Conservation (phyloP, 2,113 vertebrate species). For the Cyanistes caeruleus region DNA sequence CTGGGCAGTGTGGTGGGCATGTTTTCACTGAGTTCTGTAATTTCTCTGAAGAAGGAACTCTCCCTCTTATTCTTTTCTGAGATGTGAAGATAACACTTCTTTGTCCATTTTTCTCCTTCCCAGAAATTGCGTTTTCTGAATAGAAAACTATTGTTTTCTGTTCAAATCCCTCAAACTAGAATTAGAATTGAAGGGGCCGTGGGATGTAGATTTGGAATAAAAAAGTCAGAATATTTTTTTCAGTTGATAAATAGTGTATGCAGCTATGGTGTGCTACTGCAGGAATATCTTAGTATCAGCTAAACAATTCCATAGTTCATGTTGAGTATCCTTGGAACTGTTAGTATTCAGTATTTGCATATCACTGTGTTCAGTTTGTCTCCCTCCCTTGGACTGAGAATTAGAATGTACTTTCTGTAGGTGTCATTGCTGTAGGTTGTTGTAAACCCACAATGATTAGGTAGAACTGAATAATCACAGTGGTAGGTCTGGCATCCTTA, state of each 20-base stretch:
- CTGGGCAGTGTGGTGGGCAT: not conserved
- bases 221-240: not conserved
- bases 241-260: not conserved
- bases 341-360: not conserved
- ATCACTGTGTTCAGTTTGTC: not conserved
- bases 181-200: not conserved
- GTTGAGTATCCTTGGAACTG: not conserved
- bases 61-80: not conserved
- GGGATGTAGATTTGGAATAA: not conserved
- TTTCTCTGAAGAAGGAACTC: not conserved
- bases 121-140: not conserved
- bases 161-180: not conserved
- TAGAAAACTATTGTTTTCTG: not conserved
- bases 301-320: not conserved
- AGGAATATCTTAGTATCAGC: not conserved
- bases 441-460: rapidly evolving
- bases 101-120: not conserved
- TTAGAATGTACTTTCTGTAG: not conserved
- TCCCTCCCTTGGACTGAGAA: not conserved
- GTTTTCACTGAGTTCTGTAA: not conserved
- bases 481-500: not conserved
- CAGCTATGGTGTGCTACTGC: not conserved
- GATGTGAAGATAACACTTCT: not conserved
- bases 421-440: not conserved
- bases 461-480: not conserved